These are phyloP conservation scores for Lasioglossum calceatum DNA, from an alignment of 2,888 invertebrate genomes.

Conservation along the genomic window DNA sequence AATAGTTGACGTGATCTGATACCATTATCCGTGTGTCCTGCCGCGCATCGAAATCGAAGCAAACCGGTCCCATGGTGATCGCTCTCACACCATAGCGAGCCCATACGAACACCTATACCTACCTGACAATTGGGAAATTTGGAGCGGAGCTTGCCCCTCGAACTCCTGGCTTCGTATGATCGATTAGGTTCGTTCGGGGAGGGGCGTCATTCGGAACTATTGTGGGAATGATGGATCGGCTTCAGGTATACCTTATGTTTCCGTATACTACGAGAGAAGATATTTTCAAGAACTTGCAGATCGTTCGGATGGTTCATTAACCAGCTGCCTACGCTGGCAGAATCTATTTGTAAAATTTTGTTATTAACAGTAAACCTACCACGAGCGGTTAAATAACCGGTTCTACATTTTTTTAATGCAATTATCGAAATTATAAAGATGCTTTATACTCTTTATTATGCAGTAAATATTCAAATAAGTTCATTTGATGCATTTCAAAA, in stretches of 20 bases:
- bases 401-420: no score
- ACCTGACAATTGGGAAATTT: conserved; percentile 16
- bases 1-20: conserved; percentile 6
- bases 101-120: not conserved
- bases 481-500: no score
- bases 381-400: no score
- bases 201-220: conserved; percentile 12
- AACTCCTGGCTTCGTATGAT: conserved; percentile 25
- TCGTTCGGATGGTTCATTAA: not conserved
- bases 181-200: conserved; percentile 21
- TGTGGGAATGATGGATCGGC: conserved; percentile 43
- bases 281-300: not conserved
- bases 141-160: not conserved
- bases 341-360: not conserved
- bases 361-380: not conserved
- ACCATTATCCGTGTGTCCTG: conserved; percentile 14
- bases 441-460: no score
- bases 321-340: not conserved
- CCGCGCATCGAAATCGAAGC: not conserved
- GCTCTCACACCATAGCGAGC: not conserved
- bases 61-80: conserved; percentile 10
- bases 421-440: no score
- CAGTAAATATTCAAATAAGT: no score
- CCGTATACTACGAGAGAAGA: not conserved
- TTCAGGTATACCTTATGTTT: not conserved